Evolutionary conservation across 2,888 invertebrate genomes (phyloP), one percentile per base, ranked within the genome.

Genomic region (Dryadula phaetusa): DNA sequence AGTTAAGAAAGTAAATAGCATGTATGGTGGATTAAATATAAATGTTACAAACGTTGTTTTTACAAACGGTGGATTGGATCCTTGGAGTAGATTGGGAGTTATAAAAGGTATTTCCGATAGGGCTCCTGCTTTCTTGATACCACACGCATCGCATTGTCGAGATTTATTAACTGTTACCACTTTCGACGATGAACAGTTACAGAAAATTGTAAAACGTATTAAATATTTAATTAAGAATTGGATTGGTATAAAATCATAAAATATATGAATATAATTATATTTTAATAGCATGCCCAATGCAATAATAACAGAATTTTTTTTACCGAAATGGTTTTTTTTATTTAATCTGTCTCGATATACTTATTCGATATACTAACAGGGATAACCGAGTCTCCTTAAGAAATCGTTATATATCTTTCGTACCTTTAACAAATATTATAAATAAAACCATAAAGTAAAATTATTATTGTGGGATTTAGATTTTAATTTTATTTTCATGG

Each of bases 31-130:
- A 2, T 71, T 83, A 12, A 76, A 77, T 14, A 93, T 93, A 3
- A 93, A 93, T 70, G 87, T 94, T 0, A 91, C 83, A 0, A 86
- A 93, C 25, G 94, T 95, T 0, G 89, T 94, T 16, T 94, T 94
- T 76, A 88, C 93, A 0, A 94, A 95, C 74, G 95, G 95, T 4
- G 90, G 93, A 40, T 76, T 94, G 56, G 95, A 95, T 78, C 95
- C 95, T 2, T 95, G 94, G 93, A 93, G 93, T 74, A 82, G 82
- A 40, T 81, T 94, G 1, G 90, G 94, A 10, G 79, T 94, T 18
- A 78, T 93, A 12, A 81, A 91, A 73, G 90, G 93, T 74, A 71
- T 90, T 18, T 85, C 88, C 0, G 82, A 85, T 64, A 74, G 88
- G 20, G 85, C 88, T 8, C 90, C 88, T 44, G 87, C 90, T 8